A percentile compares a stretch with the other conserved stretches of the same genome.
Evolutionary conservation across 2,113 vertebrate genomes (phyloP).

Genomic region (Oenanthe melanoleuca): DNA sequence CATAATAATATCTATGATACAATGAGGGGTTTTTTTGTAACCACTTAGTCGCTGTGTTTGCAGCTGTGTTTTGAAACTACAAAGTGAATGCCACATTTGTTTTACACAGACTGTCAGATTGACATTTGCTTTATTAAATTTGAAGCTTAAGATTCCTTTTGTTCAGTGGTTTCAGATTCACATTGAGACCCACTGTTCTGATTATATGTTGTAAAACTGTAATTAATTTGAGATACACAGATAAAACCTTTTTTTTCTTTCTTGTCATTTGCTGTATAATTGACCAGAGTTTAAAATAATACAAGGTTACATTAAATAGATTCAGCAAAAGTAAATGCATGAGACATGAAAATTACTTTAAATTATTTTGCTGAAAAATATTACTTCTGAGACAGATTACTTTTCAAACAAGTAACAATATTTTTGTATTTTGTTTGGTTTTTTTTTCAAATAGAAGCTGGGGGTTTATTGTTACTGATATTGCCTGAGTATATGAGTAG

Average conservation of each 20-base stretch:
- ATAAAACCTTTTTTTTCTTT: conserved; percentile 39
- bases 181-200: conserved; percentile 11
- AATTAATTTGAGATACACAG: conserved; percentile 54
- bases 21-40: neutral
- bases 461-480: neutral
- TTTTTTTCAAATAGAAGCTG: neutral
- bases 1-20: neutral
- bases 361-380: neutral
- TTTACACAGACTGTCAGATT: conserved; percentile 34
- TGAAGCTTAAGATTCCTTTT: conserved; percentile 53
- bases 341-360: neutral
- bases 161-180: conserved; percentile 37
- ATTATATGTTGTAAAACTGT: conserved; percentile 47
- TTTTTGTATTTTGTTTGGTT: neutral
- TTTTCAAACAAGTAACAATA: neutral
- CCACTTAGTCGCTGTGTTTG: neutral
- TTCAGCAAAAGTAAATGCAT: neutral
- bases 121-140: conserved; percentile 55
- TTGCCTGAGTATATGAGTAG: neutral
- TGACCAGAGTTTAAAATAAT: neutral
- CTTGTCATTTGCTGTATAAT: neutral
- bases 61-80: neutral
- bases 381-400: neutral
- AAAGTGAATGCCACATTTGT: conserved; percentile 7
- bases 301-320: neutral